Conservation (phyloP, 2,888 invertebrate species). For the Hoplodrina ambigua region DNA sequence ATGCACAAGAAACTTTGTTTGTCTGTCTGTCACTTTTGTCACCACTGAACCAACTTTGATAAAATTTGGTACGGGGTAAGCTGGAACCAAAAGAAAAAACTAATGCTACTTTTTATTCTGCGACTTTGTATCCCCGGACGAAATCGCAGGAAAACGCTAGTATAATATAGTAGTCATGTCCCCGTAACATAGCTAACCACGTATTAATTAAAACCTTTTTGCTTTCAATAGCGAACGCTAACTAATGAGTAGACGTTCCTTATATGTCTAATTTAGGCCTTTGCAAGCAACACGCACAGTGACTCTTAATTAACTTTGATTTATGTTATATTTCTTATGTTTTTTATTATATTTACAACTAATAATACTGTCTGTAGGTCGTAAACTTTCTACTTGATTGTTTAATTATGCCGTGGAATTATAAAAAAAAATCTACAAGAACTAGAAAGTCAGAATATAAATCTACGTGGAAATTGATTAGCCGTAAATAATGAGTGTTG, state of each 20-base stretch:
- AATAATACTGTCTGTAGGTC: conserved; percentile 48
- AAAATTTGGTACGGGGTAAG: no score
- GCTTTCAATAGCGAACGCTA: conserved; percentile 46
- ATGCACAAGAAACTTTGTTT: no score
- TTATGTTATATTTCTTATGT: conserved; percentile 53
- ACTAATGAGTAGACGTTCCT: conserved; percentile 68
- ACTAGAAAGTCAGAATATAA: conserved; percentile 52
- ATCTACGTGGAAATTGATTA: conserved; percentile 53
- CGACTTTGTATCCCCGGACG: no score
- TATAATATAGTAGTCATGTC: conserved; percentile 56
- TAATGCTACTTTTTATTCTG: no score
- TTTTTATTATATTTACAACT: conserved; percentile 53
- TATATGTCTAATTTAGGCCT: conserved; percentile 66
- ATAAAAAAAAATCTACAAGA: conserved; percentile 44
- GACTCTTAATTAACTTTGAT: conserved; percentile 60
- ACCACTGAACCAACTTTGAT: no score
- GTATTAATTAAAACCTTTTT: conserved; percentile 66
- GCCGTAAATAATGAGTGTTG: conserved; percentile 44
- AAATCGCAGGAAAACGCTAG: no score
- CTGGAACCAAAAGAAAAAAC: no score
- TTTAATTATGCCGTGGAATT: conserved; percentile 48
- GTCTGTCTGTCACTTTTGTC: no score
- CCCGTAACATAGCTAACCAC: conserved; percentile 50
- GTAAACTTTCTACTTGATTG: conserved; percentile 59
- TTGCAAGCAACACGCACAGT: conserved; percentile 63